Base-by-base conservation (phyloP, 92 coral and sea anemone species). In the Paragorgia papillata region DNA sequence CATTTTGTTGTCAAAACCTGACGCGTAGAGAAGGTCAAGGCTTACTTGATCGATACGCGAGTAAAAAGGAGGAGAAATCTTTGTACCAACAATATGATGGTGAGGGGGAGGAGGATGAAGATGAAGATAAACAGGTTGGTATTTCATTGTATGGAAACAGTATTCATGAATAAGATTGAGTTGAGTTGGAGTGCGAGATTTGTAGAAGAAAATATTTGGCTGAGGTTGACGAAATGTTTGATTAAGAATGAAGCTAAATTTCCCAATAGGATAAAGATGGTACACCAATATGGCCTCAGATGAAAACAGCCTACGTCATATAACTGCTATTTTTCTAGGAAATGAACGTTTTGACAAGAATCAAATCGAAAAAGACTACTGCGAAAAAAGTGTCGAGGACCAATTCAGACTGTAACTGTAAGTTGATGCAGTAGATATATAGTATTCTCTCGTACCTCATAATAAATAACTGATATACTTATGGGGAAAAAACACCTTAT, bases 1-100 rank as follows among this genome's bases (percentile, higher is more conserved):
- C 99, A 21, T 95, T 95, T 75, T 95, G 99, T 63, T 85, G 85
- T 73, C 97, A 89, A 49, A 87, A 90, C 37, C 75, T 84, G 69
- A 85, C 97, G 29, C 80, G 82, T 27, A 88, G 87, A 76, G 96
- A 88, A 48, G 82, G 85, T n/a, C 97, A 95, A 56, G 96, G 81
- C 58, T 86, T 91, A 81, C 35, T 95, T 65, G 99, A 95, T 85
- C 74, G 60, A 18, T 95, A 56, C 68, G 79, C 83, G 59, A 34
- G 74, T 22, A 85, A 87, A 53, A 65, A 71, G 48, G 85, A 83
- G 1, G 82, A 88, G 62, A 84, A 74, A 39, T 74, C 76, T 24
- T 68, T 79, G 57, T 40, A 62, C 33, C 74, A 79, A 37, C 51
- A 30, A 53, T 81, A 56, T 37, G 85, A 74, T 31, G 79, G 85